Base-by-base conservation (phyloP, 2,888 invertebrate species). In the Pycnomerus fuliginosus region DNA sequence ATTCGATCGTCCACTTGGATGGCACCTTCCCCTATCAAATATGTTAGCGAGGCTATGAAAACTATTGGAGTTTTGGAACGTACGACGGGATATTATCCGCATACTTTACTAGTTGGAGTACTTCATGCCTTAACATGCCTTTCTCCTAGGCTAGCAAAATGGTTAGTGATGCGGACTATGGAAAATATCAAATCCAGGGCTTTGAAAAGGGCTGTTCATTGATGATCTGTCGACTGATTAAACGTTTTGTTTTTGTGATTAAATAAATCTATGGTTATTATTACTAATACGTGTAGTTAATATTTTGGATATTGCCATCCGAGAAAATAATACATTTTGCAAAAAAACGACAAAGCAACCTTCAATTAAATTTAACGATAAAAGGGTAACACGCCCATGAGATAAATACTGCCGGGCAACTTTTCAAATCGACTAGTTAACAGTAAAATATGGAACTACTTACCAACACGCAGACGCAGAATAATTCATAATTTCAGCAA, bases 21-120 rank as follows among this genome's bases (percentile, higher is more conserved):
- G 74, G 85, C 89, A 0, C 91, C 91, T 0, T 78, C 83, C 0
- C 82, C 91, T 0, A 77, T 83, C 28, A 77, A 73, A 20, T 92
- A 82, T 67, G 90, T 90, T 17, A 75, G 76, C 40, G 80, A 84
- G 0, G 85, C 90, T 0, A 68, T 91, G 1, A 77, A 75, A 40
- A 81, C 86, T 1, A 76, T 89, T 4, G 91, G 90, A 1, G 79
- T 86, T 27, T 75, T 80, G 28, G 73, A 78, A 8, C 76, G 76
- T 34, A 88, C 89, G 0, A 83, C 86, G 0, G 91, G 90, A 16
- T 91, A 90, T 64, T 79, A 83, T 7, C 85, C 86, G 0, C 88
- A 88, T 60, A 70, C 76, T 0, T 46, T 85, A 3, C 76, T 87
- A 62, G 74, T 82, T 3, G 70, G 65, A 3, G 56, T 74, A 12